Percentiles rank a stretch among this genome's conserved stretches.
phyloP scores from a whole-genome alignment of 2,888 invertebrate species.

The Andrena fulva region DNA sequence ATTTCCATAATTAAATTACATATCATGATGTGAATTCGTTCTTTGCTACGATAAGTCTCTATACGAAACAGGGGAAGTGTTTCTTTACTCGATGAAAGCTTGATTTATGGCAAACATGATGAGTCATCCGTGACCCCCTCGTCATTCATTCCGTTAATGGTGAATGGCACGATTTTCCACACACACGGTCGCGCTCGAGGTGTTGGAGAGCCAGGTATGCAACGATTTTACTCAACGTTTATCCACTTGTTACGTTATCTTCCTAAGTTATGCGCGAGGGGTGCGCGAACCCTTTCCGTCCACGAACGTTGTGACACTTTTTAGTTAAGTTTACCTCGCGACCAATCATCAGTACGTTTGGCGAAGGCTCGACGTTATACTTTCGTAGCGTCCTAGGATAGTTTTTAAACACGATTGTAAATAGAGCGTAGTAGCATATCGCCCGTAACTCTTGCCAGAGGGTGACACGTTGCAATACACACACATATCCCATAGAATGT shows the following conservation, averaged over 20 bases:
- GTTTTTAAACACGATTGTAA: slow-evolving; percentile 58
- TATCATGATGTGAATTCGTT: no score
- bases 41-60: no score
- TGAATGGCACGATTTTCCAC: no score
- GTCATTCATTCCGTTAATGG: no score
- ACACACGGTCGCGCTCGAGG: not conserved
- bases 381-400: slow-evolving; percentile 33
- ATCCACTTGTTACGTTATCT: not conserved
- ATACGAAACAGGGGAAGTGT: no score
- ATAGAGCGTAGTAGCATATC: slow-evolving; percentile 57
- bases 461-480: slow-evolving; percentile 67
- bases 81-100: no score
- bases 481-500: slow-evolving; percentile 69
- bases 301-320: slow-evolving; percentile 71
- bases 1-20: no score
- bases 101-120: no score
- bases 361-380: slow-evolving; percentile 44
- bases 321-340: slow-evolving; percentile 63
- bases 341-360: slow-evolving; percentile 52
- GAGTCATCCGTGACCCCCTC: no score
- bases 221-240: not conserved
- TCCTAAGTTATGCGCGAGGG: slow-evolving; percentile 36
- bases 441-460: slow-evolving; percentile 64
- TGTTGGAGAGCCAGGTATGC: not conserved
- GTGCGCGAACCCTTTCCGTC: slow-evolving; percentile 66